These are phyloP conservation scores for Gymnoscelis rufifasciata DNA, from an alignment of 2,888 invertebrate genomes.

Conservation along the genomic window DNA sequence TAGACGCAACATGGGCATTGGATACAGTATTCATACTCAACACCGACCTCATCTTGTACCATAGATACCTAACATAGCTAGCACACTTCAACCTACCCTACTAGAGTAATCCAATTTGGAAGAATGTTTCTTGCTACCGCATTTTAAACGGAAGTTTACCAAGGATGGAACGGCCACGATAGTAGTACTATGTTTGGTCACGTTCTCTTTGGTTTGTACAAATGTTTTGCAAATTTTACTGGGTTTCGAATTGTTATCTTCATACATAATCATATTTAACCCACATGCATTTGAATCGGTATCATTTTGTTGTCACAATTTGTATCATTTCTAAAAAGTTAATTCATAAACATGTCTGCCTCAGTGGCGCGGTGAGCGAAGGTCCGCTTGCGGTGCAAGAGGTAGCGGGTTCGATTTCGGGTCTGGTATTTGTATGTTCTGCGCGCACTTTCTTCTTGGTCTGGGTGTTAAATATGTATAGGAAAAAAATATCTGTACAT, in stretches of 20 bases:
- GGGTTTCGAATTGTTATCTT: background rate
- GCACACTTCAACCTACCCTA: constrained; percentile 6
- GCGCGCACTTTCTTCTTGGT: too few species aligned
- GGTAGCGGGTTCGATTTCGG: too few species aligned
- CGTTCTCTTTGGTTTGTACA: constrained; percentile 35
- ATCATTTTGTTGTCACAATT: too few species aligned
- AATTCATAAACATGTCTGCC: too few species aligned
- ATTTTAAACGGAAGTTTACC: constrained; percentile 50
- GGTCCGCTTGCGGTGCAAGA: too few species aligned
- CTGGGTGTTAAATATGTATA: too few species aligned
- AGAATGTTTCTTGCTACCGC: constrained; percentile 58
- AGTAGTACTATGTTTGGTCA: constrained; percentile 45
- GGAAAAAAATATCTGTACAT: too few species aligned
- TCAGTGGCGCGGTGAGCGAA: too few species aligned
- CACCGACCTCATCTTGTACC: constrained; percentile 7
- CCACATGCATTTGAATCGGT: too few species aligned
- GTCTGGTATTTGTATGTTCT: too few species aligned
- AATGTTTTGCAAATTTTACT: constrained; percentile 2
- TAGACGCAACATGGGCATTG: constrained; percentile 4
- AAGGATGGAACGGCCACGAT: constrained; percentile 40
- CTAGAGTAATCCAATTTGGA: constrained; percentile 56
- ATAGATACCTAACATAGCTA: constrained; percentile 10
- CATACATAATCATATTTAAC: background rate
- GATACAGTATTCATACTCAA: constrained; percentile 10
- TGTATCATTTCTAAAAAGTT: too few species aligned